These are phyloP conservation scores for Barypeithes pellucidus DNA, from an alignment of 2,888 invertebrate species.

Conservation along the genomic window DNA sequence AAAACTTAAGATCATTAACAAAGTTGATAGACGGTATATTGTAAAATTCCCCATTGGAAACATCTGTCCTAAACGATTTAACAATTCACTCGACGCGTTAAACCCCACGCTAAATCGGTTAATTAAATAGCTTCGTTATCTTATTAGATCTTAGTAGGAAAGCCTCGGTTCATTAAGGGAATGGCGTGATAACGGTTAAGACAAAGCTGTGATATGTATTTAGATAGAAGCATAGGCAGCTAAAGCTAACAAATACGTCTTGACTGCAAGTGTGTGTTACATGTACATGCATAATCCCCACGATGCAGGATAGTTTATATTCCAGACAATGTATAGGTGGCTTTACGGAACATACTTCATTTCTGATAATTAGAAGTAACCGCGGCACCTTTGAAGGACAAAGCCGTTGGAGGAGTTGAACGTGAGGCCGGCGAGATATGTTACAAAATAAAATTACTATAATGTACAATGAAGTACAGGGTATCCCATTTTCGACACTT, in stretches of 20 bases:
- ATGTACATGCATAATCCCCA: not conserved
- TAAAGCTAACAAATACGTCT: not conserved
- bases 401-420: too few species aligned
- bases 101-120: slow-evolving; percentile 52
- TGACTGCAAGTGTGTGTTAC: not conserved
- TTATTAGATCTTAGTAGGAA: slow-evolving; percentile 39
- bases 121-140: slow-evolving; percentile 53
- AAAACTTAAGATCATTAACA: slow-evolving; percentile 23
- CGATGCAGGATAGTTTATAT: too few species aligned
- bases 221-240: not conserved
- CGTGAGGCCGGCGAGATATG: too few species aligned
- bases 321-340: too few species aligned
- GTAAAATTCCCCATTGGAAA: slow-evolving; percentile 52
- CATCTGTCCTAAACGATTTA: slow-evolving; percentile 56
- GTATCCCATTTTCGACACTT: too few species aligned
- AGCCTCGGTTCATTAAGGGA: slow-evolving; percentile 36
- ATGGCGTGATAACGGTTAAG: slow-evolving; percentile 11
- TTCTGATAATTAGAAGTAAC: too few species aligned
- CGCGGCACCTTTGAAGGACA: too few species aligned
- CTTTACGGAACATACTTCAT: too few species aligned
- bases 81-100: slow-evolving; percentile 54
- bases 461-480: too few species aligned
- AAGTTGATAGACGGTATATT: slow-evolving; percentile 38
- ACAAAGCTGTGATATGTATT: slow-evolving; percentile 15
- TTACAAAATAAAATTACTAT: too few species aligned